Percentiles rank a stretch among this genome's conserved stretches.
Evolutionary conservation across 2,113 vertebrate genomes (phyloP).

Genomic region (Chaetops frenatus): DNA sequence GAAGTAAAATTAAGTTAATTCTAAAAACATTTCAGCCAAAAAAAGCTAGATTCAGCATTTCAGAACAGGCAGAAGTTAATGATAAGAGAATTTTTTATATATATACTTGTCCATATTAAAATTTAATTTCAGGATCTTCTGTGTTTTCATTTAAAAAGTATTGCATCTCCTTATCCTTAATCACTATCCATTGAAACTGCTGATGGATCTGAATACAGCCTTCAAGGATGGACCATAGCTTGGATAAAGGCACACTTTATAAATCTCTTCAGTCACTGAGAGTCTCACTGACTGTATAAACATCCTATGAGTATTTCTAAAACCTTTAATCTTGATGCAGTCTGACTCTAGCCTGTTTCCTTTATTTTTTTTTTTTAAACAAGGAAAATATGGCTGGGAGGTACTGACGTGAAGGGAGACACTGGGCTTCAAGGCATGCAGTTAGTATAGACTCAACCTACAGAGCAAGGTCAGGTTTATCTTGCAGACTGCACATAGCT

Average conservation of each 20-base stretch:
- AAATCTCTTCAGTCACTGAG: background rate
- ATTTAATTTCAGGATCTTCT: background rate
- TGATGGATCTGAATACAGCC: background rate
- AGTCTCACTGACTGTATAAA: background rate
- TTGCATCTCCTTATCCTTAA: background rate
- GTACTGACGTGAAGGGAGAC: background rate
- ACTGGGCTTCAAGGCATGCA: rapidly evolving
- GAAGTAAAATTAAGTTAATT: background rate
- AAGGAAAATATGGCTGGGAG: background rate
- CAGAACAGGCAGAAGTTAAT: background rate
- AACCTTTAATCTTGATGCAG: background rate
- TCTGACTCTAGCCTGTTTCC: background rate
- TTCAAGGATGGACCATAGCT: background rate
- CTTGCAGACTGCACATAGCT: background rate
- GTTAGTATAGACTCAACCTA: background rate
- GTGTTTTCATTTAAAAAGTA: background rate
- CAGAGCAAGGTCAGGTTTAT: background rate
- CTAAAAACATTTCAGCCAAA: background rate
- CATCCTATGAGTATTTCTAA: background rate
- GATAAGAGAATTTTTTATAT: background rate
- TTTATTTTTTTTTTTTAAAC: background rate
- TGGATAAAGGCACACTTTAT: background rate
- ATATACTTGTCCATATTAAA: background rate
- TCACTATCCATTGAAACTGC: background rate
- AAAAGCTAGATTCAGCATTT: background rate